Evolutionary conservation across 2,797 vertebrate genomes (phyloP).

Genomic region (Pipistrellus kuhlii): DNA sequence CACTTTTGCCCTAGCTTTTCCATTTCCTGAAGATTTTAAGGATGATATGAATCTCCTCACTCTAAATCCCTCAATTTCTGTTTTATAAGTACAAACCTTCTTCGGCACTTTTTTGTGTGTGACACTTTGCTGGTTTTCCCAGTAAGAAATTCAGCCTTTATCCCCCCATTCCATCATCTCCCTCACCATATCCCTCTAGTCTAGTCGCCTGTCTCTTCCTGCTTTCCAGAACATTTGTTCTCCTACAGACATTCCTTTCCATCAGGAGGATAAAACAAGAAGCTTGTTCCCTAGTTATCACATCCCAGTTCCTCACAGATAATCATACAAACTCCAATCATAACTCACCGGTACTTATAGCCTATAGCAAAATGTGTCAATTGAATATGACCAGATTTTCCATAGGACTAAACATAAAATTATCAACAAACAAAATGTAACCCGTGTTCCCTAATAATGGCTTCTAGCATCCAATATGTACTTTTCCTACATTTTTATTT

Average conservation of each 20-base stretch:
- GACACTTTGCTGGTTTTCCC: not conserved
- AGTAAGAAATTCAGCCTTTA: not conserved
- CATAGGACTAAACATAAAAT: not conserved
- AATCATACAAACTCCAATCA: not conserved
- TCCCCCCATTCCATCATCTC: not conserved
- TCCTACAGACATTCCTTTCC: not conserved
- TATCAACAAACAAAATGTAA: slow-evolving; percentile 31
- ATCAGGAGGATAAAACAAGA: not conserved
- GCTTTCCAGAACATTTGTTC: not conserved
- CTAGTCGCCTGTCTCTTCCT: not conserved
- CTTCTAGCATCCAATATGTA: not conserved
- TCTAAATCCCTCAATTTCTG: slow-evolving; percentile 43
- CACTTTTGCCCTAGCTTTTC: slow-evolving; percentile 3
- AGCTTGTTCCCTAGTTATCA: not conserved
- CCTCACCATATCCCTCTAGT: not conserved
- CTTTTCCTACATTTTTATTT: not conserved
- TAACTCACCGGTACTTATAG: not conserved
- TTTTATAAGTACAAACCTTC: not conserved
- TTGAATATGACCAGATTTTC: not conserved
- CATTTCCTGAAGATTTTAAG: slow-evolving; percentile 17
- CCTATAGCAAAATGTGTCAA: not conserved
- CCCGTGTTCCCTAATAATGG: not conserved
- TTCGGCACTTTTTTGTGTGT: not conserved
- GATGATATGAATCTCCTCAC: slow-evolving; percentile 27
- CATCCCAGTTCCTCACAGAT: not conserved